Evolutionary conservation across 1,140 invertebrate species (phyloP).

Genomic region (Drosophila navojoa): DNA sequence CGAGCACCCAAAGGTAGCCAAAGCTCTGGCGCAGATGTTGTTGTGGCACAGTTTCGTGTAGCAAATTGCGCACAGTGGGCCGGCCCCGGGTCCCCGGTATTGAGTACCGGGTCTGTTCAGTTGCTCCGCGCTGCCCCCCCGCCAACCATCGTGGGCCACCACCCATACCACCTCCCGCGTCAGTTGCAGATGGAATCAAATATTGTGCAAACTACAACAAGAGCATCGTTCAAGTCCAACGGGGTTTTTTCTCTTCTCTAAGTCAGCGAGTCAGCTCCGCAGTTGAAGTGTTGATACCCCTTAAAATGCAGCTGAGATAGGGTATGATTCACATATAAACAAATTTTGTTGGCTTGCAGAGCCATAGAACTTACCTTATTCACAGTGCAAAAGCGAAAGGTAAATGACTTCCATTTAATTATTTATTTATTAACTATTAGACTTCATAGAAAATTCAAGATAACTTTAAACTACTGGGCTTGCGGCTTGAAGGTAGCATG

Average conservation of each 20-base stretch:
- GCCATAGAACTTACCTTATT: too few species aligned
- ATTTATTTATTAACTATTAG: too few species aligned
- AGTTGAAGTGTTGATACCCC: slow-evolving; percentile 36
- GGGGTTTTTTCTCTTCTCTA: slow-evolving; percentile 46
- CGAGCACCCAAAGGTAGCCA: slow-evolving; percentile 57
- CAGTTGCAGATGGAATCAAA: slow-evolving; percentile 76
- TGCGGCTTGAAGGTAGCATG: too few species aligned
- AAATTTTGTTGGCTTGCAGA: not conserved
- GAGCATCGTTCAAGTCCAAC: slow-evolving; percentile 73
- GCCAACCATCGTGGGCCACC: not conserved
- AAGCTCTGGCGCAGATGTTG: slow-evolving; percentile 60
- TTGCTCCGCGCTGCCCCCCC: not conserved
- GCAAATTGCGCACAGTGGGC: slow-evolving; percentile 80
- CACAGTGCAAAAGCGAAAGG: too few species aligned
- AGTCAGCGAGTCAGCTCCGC: slow-evolving; percentile 39
- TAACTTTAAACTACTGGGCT: too few species aligned
- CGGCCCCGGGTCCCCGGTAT: slow-evolving; percentile 44
- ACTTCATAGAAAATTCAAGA: too few species aligned
- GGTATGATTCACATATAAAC: not conserved
- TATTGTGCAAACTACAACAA: slow-evolving; percentile 80
- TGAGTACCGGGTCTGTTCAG: slow-evolving; percentile 19
- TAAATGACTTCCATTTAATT: too few species aligned
- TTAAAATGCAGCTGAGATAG: not conserved
- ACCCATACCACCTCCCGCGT: slow-evolving; percentile 1
- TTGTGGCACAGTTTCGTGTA: slow-evolving; percentile 78